phyloP scores from a whole-genome alignment of 1,140 invertebrate species.

The Drosophila aff. region DNA sequence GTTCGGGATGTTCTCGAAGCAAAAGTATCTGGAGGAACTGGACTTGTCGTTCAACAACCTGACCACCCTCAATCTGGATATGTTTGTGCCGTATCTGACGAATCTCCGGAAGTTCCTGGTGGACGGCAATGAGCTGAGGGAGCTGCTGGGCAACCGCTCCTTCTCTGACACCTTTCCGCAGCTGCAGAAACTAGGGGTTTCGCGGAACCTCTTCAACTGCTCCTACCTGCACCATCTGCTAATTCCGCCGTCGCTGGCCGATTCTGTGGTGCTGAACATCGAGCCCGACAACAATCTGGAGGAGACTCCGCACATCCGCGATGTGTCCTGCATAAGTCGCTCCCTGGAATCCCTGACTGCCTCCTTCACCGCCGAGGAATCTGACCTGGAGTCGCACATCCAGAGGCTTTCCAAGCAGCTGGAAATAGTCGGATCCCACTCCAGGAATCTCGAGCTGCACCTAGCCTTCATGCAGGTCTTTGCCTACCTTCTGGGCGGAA shows the following conservation, averaged over 20 bases:
- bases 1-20: slow-evolving; percentile 83
- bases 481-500: slow-evolving; percentile 30
- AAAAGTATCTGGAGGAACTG: slow-evolving; percentile 68
- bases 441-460: slow-evolving; percentile 61
- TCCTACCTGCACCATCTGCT: slow-evolving; percentile 76
- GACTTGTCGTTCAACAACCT: slow-evolving; percentile 82
- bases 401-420: slow-evolving; percentile 57
- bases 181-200: slow-evolving; percentile 74
- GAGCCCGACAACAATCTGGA: slow-evolving; percentile 66
- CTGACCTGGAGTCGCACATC: slow-evolving; percentile 24
- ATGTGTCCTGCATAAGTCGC: slow-evolving; percentile 71
- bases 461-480: slow-evolving; percentile 65
- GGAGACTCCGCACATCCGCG: slow-evolving; percentile 77
- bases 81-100: slow-evolving; percentile 78
- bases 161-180: slow-evolving; percentile 68
- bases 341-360: neutral
- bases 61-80: slow-evolving; percentile 73
- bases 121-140: slow-evolving; percentile 73
- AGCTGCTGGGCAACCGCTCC: slow-evolving; percentile 70
- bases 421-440: slow-evolving; percentile 54
- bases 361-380: slow-evolving; percentile 15
- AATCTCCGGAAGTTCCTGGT: slow-evolving; percentile 74
- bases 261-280: slow-evolving; percentile 65
- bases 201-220: slow-evolving; percentile 78
- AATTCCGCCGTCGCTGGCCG: slow-evolving; percentile 59